Base-by-base conservation (phyloP, 2,797 vertebrate species). In the Pseudochromis fuscus region DNA sequence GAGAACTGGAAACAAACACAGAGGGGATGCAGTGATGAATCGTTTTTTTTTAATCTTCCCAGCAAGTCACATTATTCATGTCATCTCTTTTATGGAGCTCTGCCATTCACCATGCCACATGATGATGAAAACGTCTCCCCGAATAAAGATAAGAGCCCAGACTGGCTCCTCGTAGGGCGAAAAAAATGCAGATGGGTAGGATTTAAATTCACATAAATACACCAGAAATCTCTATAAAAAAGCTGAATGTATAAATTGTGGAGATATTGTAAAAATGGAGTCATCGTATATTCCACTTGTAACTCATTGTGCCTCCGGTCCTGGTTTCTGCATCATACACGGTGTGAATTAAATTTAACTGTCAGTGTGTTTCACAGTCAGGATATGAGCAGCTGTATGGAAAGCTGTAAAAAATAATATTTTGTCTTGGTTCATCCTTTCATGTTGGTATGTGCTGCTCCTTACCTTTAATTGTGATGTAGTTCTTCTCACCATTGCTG, bases 181-280 rank as follows among this genome's bases (percentile, higher is more conserved):
- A 38, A n/a, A n/a, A n/a, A 61, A 58, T 48, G 30, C 21, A 57
- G 33, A 53, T 1, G 3, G 40, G 16, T 8, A 18, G 7, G 1
- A n/a, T 37, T 18, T 60, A 65, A 65, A 58, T 60, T 11, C 38
- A 38, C 50, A 46, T 11, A 37, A 33, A 71, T 50, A 33, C 8
- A 56, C 7, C 18, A 55, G 12, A 24, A 57, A 62, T 56, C n/a
- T 31, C 1, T 10, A n/a, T n/a, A n/a, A n/a, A n/a, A n/a, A n/a
- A 55, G 25, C 28, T 66, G 55, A 75, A 65, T 56, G 27, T 27
- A 60, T 70, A 75, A 62, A 60, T 24, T 16, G 10, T 58, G 53
- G 30, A 38, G 30, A 62, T 51, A 73, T 16, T 52, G 23, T n/a
- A n/a, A 55, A 61, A 73, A 68, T 58, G 16, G 25, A 56, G 38